Evolutionary conservation across 2,113 vertebrate species (phyloP).

Genomic region (Gymnogyps californianus): DNA sequence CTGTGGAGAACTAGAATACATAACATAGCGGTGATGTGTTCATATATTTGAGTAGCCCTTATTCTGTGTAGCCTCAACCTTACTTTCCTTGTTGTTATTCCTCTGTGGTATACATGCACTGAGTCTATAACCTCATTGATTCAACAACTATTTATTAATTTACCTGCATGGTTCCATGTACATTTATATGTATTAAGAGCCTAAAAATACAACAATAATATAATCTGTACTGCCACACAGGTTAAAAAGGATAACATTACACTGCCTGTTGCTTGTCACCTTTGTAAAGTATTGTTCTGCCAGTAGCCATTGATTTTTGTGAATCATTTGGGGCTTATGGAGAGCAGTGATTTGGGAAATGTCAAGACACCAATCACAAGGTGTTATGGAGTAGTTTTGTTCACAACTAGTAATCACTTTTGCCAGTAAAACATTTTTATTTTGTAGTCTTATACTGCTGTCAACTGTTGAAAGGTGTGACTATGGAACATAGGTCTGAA

Average conservation of each 20-base stretch:
- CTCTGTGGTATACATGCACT: not conserved
- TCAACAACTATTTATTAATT: not conserved
- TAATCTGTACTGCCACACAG: not conserved
- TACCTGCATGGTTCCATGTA: not conserved
- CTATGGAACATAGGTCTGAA: not conserved
- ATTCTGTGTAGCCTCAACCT: not conserved
- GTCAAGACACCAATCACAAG: constrained; percentile 42
- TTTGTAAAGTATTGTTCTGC: constrained; percentile 8
- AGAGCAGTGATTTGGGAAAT: constrained; percentile 37
- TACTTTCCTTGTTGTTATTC: not conserved
- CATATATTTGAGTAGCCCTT: not conserved
- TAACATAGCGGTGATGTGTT: not conserved
- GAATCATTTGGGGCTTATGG: constrained; percentile 22
- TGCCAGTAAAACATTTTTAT: constrained; percentile 29
- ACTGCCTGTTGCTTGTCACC: not conserved
- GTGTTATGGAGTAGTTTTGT: constrained; percentile 26
- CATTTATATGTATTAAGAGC: not conserved
- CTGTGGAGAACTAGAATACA: not conserved
- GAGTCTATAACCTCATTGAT: not conserved
- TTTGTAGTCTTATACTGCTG: not conserved
- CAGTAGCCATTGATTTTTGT: constrained; percentile 54
- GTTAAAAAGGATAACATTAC: not conserved
- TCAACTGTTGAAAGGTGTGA: not conserved
- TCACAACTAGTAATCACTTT: constrained; percentile 43
- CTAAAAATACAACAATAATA: not conserved